phyloP scores from a whole-genome alignment of 2,797 vertebrate genomes.

The Ctenosaura bakeri region DNA sequence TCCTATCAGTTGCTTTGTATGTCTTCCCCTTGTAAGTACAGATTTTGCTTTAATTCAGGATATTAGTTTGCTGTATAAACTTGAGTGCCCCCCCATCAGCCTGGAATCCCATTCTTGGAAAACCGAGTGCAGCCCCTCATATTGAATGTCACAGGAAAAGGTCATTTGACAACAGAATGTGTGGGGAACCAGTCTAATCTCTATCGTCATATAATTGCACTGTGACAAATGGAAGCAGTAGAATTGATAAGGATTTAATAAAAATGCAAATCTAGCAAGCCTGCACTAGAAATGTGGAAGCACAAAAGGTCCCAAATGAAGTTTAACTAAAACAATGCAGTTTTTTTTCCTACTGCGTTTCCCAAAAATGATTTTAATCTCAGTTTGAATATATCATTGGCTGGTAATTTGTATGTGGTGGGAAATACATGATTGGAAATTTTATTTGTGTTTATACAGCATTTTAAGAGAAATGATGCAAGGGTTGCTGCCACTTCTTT shows the following conservation, averaged over 20 bases:
- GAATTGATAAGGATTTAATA: slow-evolving; percentile 76
- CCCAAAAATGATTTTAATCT: slow-evolving; percentile 22
- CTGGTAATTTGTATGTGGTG: neutral
- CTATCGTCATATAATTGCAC: slow-evolving; percentile 60
- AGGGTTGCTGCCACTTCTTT: neutral
- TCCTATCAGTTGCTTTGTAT: neutral
- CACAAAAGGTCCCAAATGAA: slow-evolving; percentile 32
- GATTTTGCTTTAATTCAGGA: neutral
- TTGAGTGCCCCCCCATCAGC: no score
- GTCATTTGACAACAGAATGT: slow-evolving; percentile 40
- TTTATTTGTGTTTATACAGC: neutral
- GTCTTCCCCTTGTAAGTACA: neutral
- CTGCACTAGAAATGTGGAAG: slow-evolving; percentile 41
- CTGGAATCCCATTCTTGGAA: slow-evolving; percentile 6
- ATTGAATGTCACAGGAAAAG: slow-evolving; percentile 35
- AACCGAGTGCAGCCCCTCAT: slow-evolving; percentile 39
- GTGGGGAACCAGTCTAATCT: slow-evolving; percentile 57
- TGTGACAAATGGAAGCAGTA: slow-evolving; percentile 71
- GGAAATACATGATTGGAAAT: neutral
- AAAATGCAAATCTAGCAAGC: slow-evolving; percentile 75
- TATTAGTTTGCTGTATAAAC: neutral
- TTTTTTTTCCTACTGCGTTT: slow-evolving; percentile 3
- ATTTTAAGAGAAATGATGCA: neutral
- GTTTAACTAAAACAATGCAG: slow-evolving; percentile 56
- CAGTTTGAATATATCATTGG: neutral